A percentile compares a stretch with the other conserved stretches of the same genome.
These are phyloP conservation scores for Sebastes schlegelii DNA, from an alignment of 2,113 vertebrate genomes.

Conservation along the genomic window DNA sequence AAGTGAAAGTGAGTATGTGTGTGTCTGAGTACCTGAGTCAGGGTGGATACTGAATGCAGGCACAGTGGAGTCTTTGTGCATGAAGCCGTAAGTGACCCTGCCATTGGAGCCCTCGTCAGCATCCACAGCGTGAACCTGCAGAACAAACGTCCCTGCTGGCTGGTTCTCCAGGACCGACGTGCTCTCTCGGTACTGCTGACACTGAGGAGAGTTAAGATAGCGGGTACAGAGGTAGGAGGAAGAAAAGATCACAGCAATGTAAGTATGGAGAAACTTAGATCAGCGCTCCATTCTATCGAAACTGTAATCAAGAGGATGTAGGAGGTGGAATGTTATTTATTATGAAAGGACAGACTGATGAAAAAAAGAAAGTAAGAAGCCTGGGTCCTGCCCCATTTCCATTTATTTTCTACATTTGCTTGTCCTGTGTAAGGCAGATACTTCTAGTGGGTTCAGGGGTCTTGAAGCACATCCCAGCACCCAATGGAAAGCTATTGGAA, in stretches of 20 bases:
- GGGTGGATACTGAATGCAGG: conserved; percentile 91
- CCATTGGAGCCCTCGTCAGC: conserved; percentile 91
- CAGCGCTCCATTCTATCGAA: not conserved
- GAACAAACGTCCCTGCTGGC: conserved; percentile 88
- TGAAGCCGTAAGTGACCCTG: conserved; percentile 90
- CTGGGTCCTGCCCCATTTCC: not conserved
- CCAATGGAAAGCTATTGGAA: not conserved
- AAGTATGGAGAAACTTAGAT: conserved; percentile 13
- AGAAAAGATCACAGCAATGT: not conserved
- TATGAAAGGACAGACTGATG: conserved; percentile 21
- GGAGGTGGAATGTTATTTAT: conserved; percentile 17
- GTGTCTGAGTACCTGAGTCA: conserved; percentile 85
- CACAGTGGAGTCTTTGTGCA: conserved; percentile 89
- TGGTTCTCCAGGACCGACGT: conserved; percentile 91
- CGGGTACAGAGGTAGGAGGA: not conserved
- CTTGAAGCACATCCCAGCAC: not conserved
- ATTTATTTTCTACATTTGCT: not conserved
- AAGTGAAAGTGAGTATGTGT: not conserved
- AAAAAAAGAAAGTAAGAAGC: not conserved
- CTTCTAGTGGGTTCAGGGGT: not conserved
- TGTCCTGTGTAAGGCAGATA: not conserved
- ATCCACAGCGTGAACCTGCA: conserved; percentile 90
- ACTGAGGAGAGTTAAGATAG: conserved; percentile 76
- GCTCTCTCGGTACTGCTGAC: conserved; percentile 88
- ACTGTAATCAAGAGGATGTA: conserved; percentile 12